These are phyloP conservation scores for Ardeotis arabs DNA, from an alignment of 2,113 vertebrate species.

Conservation along the genomic window DNA sequence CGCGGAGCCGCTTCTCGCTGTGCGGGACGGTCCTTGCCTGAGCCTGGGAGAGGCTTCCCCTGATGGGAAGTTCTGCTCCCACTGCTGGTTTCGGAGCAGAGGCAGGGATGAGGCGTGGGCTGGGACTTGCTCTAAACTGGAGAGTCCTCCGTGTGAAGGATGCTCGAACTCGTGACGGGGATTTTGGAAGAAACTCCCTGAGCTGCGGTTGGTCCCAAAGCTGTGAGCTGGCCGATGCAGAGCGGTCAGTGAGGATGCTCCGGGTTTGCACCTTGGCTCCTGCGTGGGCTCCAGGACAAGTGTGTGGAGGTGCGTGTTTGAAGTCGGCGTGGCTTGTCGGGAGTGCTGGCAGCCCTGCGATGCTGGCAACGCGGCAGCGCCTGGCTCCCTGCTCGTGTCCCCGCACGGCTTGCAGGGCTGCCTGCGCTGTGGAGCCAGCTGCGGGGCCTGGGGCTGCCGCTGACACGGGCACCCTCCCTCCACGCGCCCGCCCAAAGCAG, in stretches of 20 bases:
- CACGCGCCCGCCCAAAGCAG: neutral
- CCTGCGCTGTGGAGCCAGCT: rapidly evolving
- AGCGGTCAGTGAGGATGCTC: neutral
- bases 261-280: neutral
- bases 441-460: neutral
- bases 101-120: neutral
- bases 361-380: neutral
- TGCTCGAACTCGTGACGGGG: neutral
- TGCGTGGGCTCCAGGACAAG: neutral
- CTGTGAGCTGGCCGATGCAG: neutral
- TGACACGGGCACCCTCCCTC: neutral
- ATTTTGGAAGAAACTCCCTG: neutral
- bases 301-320: rapidly evolving
- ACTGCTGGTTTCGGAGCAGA: neutral
- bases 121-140: neutral
- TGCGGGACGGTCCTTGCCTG: rapidly evolving
- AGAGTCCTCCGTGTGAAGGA: neutral
- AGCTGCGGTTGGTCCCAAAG: neutral
- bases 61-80: neutral
- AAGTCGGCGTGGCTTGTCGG: rapidly evolving
- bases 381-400: rapidly evolving
- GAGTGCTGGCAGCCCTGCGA: rapidly evolving
- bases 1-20: rapidly evolving
- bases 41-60: neutral
- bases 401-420: rapidly evolving